Base-by-base conservation (phyloP, 2,113 vertebrate genomes). In the Ascaphus truei region DNA sequence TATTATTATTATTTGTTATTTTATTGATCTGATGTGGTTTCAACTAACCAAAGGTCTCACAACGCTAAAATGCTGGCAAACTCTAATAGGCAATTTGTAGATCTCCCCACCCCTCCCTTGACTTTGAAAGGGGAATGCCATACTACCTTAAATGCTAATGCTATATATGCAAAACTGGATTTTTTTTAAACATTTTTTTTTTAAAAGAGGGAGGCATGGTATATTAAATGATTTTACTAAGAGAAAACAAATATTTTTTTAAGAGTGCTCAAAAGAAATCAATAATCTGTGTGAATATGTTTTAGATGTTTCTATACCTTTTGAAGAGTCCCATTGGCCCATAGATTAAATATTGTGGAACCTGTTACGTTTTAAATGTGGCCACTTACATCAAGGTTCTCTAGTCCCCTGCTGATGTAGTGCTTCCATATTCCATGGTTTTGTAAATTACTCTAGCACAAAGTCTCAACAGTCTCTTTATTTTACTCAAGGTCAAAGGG, bases 91-190 rank as follows among this genome's bases (percentile, higher is more conserved):
- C 90, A 87, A 95, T 93, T 89, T 91, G 90, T 93, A 91, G 92
- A 93, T 91, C 84, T 91, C 91, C 91, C 67, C 61, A 83, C 89
- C 91, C 89, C 89, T 89, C 91, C 89, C 89, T 87, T 88, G 84
- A 91, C 51, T 93, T 92, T 89, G 84, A 82, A 84, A 86, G 94
- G 93, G 92, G 93, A 89, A 91, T 93, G 96, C 95, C 96, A 98
- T 98, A 95, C 96, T 99, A 98, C 96, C 96, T 99, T 99, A 99
- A 99, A 98, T 92, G 92, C 95, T 96, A 94, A 98, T 7, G 92
- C 94, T 93, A 92, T 93, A 96, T 96, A 96, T 96, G 96, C 96
- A 98, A 98, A 96, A 94, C 88, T 92, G 91, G 84, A 90, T 92
- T 92, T 84, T 92, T 79, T 93, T 92, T 84, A 82, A n/a, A n/a